Evolutionary conservation across 2,888 invertebrate genomes (phyloP), one percentile per base, ranked within the genome.

Genomic region (Neoitamus cyanurus): DNA sequence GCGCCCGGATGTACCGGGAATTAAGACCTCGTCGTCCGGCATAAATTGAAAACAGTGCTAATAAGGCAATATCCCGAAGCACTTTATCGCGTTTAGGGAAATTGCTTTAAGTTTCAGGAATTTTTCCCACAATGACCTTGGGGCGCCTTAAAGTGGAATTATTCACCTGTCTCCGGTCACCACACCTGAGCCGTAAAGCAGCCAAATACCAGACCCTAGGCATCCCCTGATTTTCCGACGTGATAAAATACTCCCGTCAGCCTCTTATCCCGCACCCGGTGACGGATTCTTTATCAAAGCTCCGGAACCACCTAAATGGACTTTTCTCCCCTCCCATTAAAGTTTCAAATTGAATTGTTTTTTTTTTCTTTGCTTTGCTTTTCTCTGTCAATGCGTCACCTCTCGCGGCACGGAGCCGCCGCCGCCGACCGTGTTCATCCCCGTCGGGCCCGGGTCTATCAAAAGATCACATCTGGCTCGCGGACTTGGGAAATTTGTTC

Each of bases 381-480:
- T 25, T 58, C 58, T 15, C 25, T 20, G 25, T 58, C 58, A 58
- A 25, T 58, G 58, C 58, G 58, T 58, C 20, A 15, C 20, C 15
- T n/a, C 34, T 34, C 20, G 7, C 9, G 58, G 58, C 58, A 25
- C 25, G 9, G 25, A 58, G 58, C 58, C 25, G 20, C 58, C n/a
- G n/a, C n/a, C n/a, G 20, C 11, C 58, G 20, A n/a, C 13, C n/a
- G 42, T n/a, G 9, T 58, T 58, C 58, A 58, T 58, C 58, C 20
- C 58, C 25, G 9, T 20, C 25, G 58, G 58, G 7, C 9, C 20
- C 36, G 73, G 9, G 31, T 73, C 34, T 73, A 73, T 73, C 73
- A 73, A 73, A 73, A 36, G 34, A 73, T 73, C 73, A 73, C 73
- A 73, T 73, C 73, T 73, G 73, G 73, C 36, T n/a, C 36, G 36